These are phyloP conservation scores for Lampris incognitus DNA, from an alignment of 2,113 vertebrate genomes.

Conservation along the genomic window DNA sequence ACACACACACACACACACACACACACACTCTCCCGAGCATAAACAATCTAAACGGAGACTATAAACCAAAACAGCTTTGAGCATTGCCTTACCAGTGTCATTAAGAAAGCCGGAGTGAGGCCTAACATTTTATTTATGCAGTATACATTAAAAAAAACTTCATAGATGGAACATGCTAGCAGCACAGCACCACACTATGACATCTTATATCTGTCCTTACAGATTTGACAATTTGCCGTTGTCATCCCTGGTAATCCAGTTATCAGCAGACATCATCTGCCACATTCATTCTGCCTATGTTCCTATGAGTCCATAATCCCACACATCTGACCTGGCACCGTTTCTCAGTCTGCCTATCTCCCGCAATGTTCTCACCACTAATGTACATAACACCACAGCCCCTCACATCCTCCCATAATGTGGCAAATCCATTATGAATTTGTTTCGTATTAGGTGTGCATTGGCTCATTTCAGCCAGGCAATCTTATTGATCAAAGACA, in stretches of 20 bases:
- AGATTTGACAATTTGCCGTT: neutral
- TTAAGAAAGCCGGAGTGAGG: too few relatives aligned
- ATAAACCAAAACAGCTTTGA: neutral
- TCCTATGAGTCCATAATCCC: slow-evolving; percentile 51
- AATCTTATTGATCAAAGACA: too few relatives aligned
- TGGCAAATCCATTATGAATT: neutral
- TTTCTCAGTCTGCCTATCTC: slow-evolving; percentile 36
- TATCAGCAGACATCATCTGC: slow-evolving; percentile 29
- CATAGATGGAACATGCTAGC: neutral
- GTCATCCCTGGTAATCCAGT: slow-evolving; percentile 48
- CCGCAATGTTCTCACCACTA: neutral
- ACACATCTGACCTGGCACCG: slow-evolving; percentile 38
- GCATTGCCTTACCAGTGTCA: too few relatives aligned
- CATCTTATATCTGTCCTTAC: neutral
- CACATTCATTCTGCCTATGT: slow-evolving; percentile 13
- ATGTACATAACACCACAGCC: neutral
- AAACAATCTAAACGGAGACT: too few relatives aligned
- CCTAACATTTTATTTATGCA: too few relatives aligned
- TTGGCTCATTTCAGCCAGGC: too few relatives aligned
- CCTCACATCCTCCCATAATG: neutral
- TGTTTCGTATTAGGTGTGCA: neutral
- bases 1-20: neutral
- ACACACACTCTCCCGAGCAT: neutral
- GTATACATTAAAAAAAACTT: slow-evolving; percentile 15
- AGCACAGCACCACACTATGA: slow-evolving; percentile 5